Percentiles rank a stretch among this genome's conserved stretches.
phyloP scores from a whole-genome alignment of 1,140 invertebrate genomes.

The Conus ventricosus region DNA sequence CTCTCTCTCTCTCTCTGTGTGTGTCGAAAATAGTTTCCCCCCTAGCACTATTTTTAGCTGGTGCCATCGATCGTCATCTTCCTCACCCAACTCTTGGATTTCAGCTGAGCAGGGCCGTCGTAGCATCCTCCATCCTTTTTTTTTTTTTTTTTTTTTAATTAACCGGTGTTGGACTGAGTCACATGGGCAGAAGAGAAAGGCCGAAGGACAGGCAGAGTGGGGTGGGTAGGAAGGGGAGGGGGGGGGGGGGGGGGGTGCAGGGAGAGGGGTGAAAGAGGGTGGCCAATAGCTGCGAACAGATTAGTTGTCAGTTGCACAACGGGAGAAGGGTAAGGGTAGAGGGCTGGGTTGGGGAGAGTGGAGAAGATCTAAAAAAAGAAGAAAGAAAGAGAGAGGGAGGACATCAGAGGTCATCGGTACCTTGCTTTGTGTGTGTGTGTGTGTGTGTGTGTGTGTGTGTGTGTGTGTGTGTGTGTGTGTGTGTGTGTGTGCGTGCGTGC shows the following conservation, averaged over 20 bases:
- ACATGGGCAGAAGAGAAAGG: background rate
- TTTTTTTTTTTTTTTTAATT: background rate
- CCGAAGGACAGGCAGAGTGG: background rate
- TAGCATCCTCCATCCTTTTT: background rate
- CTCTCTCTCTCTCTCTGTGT: background rate
- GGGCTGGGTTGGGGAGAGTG: background rate
- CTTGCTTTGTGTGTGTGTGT: too few species aligned
- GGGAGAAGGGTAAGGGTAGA: background rate
- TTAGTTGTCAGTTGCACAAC: constrained; percentile 6
- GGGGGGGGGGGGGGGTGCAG: background rate
- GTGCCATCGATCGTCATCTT: background rate
- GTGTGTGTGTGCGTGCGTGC: too few species aligned
- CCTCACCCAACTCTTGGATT: background rate
- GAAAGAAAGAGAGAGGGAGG: too few species aligned
- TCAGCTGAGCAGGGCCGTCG: background rate
- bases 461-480: too few species aligned
- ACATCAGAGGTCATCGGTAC: too few species aligned
- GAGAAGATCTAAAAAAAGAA: background rate
- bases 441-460: too few species aligned
- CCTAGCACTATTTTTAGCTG: background rate
- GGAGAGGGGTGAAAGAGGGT: background rate
- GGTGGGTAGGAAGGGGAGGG: background rate
- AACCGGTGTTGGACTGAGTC: background rate
- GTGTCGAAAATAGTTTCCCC: background rate
- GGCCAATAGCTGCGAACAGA: background rate